phyloP scores from a whole-genome alignment of 2,797 vertebrate genomes.

The Melanitta fusca region DNA sequence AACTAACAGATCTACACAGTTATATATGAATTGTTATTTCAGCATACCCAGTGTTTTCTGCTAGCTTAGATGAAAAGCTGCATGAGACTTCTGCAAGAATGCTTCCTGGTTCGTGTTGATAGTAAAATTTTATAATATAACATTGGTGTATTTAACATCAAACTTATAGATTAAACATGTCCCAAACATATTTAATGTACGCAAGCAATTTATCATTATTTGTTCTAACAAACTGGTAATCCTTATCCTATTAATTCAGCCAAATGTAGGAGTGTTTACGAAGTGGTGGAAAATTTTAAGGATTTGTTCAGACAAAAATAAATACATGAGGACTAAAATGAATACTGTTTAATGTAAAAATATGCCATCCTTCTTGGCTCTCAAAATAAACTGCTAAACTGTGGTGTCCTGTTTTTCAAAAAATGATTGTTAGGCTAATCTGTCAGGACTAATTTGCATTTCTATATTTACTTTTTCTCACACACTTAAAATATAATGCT shows the following conservation, averaged over 20 bases:
- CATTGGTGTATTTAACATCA: slow-evolving; percentile 18
- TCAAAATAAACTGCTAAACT: slow-evolving; percentile 47
- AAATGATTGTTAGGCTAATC: slow-evolving; percentile 12
- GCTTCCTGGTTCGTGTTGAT: not conserved
- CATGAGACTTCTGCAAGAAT: not conserved
- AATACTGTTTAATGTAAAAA: slow-evolving; percentile 53
- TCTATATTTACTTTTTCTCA: slow-evolving; percentile 39
- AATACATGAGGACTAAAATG: slow-evolving; percentile 18
- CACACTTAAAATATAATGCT: not conserved
- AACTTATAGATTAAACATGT: slow-evolving; percentile 45
- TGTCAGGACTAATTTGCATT: slow-evolving; percentile 40
- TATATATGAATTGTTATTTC: not conserved
- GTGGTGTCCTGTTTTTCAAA: not conserved
- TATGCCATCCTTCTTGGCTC: slow-evolving; percentile 30
- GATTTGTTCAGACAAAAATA: slow-evolving; percentile 33
- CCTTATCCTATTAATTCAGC: slow-evolving; percentile 23
- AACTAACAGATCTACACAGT: not conserved
- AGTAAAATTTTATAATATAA: slow-evolving; percentile 34
- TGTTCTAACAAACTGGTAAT: slow-evolving; percentile 35
- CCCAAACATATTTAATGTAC: slow-evolving; percentile 26
- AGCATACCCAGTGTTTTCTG: not conserved
- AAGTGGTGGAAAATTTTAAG: not conserved
- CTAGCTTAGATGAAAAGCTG: not conserved
- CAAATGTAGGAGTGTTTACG: slow-evolving; percentile 3
- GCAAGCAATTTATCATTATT: slow-evolving; percentile 19